These are phyloP conservation scores for Amphiprion ocellaris DNA, from an alignment of 2,113 vertebrate species.

Conservation along the genomic window DNA sequence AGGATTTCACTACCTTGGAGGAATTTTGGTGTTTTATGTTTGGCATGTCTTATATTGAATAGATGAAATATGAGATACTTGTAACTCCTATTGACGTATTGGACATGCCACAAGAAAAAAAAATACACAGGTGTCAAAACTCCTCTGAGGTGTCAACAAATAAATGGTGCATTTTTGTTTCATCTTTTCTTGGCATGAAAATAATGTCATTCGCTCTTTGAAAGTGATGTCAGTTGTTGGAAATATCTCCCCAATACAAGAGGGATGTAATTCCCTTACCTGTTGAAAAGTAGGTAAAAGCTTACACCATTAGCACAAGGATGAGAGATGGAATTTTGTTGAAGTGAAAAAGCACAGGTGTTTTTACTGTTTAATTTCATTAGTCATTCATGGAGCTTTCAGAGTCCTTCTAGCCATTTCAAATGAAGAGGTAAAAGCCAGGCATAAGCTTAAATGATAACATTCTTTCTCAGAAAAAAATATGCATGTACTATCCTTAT, in stretches of 20 bases:
- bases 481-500: slow-evolving; percentile 74
- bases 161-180: slow-evolving; percentile 66
- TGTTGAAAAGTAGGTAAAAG: slow-evolving; percentile 58
- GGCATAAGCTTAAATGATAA: slow-evolving; percentile 75
- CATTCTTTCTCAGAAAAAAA: slow-evolving; percentile 72
- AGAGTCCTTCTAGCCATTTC: slow-evolving; percentile 69
- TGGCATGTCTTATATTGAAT: slow-evolving; percentile 76
- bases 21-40: slow-evolving; percentile 76
- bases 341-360: slow-evolving; percentile 58
- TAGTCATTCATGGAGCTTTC: slow-evolving; percentile 57
- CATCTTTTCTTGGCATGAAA: slow-evolving; percentile 69
- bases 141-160: slow-evolving; percentile 61
- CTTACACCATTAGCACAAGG: slow-evolving; percentile 37
- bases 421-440: slow-evolving; percentile 78
- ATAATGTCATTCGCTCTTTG: slow-evolving; percentile 66
- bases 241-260: slow-evolving; percentile 57
- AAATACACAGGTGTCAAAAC: slow-evolving; percentile 67
- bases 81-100: slow-evolving; percentile 74
- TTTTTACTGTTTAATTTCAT: slow-evolving; percentile 74
- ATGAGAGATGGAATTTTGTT: slow-evolving; percentile 52
- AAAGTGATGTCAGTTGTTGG: slow-evolving; percentile 62
- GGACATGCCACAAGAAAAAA: slow-evolving; percentile 68
- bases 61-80: slow-evolving; percentile 73
- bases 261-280: slow-evolving; percentile 59
- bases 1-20: slow-evolving; percentile 79